A percentile compares a stretch with the other conserved stretches of the same genome.
Evolutionary conservation across 2,888 invertebrate genomes (phyloP).

Genomic region (Megastigmus dorsalis): DNA sequence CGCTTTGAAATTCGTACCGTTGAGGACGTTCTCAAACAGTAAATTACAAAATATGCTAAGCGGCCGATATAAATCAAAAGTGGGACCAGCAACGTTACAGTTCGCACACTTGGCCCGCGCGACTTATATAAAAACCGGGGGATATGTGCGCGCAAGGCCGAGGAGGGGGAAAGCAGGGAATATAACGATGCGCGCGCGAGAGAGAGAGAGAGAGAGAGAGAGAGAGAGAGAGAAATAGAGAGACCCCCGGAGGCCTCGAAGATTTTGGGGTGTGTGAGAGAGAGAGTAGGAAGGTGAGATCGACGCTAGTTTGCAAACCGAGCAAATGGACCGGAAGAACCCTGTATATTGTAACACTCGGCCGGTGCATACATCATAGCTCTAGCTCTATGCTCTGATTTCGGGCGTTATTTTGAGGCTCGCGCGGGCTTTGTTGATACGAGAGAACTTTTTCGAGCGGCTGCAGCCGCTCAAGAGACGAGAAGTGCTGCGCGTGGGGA

Average conservation of each 20-base stretch:
- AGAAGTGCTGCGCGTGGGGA: too few species aligned
- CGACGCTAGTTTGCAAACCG: conserved; percentile 72
- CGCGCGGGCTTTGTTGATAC: neutral
- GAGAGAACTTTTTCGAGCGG: too few species aligned
- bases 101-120: conserved; percentile 41
- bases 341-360: too few species aligned
- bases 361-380: neutral
- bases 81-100: conserved; percentile 59
- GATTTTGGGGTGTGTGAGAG: too few species aligned
- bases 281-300: conserved; percentile 53
- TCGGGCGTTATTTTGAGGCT: neutral
- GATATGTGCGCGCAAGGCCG: neutral
- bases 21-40: conserved; percentile 73
- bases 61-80: conserved; percentile 74
- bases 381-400: too few species aligned
- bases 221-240: too few species aligned
- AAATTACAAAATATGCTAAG: conserved; percentile 75
- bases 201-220: conserved; percentile 6
- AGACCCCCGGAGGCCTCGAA: too few species aligned
- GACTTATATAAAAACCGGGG: too few species aligned
- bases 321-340: conserved; percentile 72
- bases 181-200: too few species aligned
- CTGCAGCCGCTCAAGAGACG: too few species aligned
- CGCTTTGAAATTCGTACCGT: conserved; percentile 67
- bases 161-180: too few species aligned